Percentiles rank a stretch among this genome's conserved stretches.
Evolutionary conservation across 2,888 invertebrate genomes (phyloP).

Genomic region (Limnephilus auricula): DNA sequence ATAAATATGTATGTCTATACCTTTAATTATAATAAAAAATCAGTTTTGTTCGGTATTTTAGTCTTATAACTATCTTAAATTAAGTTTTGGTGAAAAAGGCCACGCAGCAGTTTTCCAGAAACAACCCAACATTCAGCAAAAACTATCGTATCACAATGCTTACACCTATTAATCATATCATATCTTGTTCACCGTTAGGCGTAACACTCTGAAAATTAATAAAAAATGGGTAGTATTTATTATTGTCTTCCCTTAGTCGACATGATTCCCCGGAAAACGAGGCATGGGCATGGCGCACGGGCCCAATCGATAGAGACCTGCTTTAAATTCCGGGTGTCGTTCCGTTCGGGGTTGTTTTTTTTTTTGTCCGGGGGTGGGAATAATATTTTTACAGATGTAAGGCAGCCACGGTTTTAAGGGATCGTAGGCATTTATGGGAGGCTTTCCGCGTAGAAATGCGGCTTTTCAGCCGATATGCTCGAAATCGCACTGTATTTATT

Average conservation of each 20-base stretch:
- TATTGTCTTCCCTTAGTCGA: not conserved
- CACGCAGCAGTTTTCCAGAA: too few species aligned
- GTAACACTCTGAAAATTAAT: not conserved
- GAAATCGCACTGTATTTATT: not conserved
- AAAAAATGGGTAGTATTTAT: not conserved
- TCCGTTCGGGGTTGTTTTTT: slow-evolving; percentile 5
- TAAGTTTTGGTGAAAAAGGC: too few species aligned
- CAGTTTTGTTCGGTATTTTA: too few species aligned
- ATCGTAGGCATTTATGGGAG: not conserved
- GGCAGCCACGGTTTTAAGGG: slow-evolving; percentile 27
- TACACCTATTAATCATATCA: not conserved
- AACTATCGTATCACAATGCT: not conserved
- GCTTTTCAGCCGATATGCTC: not conserved
- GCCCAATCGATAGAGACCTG: slow-evolving; percentile 43
- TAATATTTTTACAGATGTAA: slow-evolving; percentile 47
- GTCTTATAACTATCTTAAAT: too few species aligned
- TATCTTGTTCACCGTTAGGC: not conserved
- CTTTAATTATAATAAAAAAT: too few species aligned
- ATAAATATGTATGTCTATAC: too few species aligned
- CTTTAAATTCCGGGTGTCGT: slow-evolving; percentile 27
- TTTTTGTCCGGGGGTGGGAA: not conserved
- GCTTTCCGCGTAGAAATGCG: slow-evolving; percentile 13
- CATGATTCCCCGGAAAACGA: not conserved
- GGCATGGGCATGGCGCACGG: not conserved
- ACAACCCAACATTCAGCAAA: not conserved